Conservation (phyloP, 2,113 vertebrate species). For the Dicentrarchus labrax region DNA sequence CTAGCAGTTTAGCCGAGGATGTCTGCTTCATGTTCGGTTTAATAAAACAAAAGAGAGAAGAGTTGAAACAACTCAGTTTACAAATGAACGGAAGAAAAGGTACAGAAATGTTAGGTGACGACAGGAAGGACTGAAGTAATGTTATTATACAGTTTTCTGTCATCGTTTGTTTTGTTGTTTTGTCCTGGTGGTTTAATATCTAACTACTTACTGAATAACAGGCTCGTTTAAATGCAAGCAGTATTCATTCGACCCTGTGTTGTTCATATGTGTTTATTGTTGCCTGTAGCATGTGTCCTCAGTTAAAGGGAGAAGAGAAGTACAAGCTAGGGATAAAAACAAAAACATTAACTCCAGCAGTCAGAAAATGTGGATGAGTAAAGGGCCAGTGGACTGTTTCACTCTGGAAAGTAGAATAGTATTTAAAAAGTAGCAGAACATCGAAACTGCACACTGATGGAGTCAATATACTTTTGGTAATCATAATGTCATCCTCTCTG, state of each 20-base stretch:
- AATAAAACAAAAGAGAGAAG: background rate
- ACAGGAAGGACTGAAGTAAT: background rate
- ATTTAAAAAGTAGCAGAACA: background rate
- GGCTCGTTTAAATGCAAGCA: background rate
- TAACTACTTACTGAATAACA: background rate
- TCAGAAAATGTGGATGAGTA: background rate
- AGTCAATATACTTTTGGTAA: background rate
- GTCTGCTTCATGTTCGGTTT: background rate
- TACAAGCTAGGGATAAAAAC: background rate
- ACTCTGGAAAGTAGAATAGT: background rate
- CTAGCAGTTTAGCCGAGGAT: conserved; percentile 40
- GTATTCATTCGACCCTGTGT: background rate
- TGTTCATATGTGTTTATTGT: no score
- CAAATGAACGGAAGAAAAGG: no score
- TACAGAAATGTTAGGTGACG: background rate
- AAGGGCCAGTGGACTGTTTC: background rate
- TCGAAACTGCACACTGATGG: background rate
- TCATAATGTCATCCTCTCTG: background rate
- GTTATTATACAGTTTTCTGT: background rate
- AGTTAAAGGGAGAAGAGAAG: no score
- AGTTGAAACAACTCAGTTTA: background rate
- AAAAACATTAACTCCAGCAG: background rate
- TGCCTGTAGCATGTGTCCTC: no score
- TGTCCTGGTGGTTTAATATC: background rate
- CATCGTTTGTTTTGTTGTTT: background rate